Conservation (phyloP, 2,888 invertebrate species). For the Acanthosepion esculentum region DNA sequence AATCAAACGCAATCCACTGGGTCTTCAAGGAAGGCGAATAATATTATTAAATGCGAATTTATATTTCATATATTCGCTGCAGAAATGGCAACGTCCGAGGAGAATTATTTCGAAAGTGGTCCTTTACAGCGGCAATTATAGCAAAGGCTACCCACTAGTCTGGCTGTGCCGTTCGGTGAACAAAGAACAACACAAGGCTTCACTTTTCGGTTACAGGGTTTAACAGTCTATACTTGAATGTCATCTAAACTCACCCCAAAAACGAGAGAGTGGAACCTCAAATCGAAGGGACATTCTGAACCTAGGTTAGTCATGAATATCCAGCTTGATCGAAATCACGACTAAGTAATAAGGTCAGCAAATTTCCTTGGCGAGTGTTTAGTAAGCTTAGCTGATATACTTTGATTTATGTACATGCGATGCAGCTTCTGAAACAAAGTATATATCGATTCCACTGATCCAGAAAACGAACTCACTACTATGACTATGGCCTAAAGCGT, state of each 20-base stretch:
- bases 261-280: background rate
- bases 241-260: background rate
- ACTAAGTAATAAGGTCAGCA: no score
- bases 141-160: background rate
- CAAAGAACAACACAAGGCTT: background rate
- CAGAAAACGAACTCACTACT: no score
- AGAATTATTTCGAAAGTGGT: background rate
- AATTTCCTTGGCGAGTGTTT: no score
- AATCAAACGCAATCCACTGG: no score
- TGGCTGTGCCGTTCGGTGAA: background rate
- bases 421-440: no score
- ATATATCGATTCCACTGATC: no score
- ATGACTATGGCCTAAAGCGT: no score
- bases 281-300: no score
- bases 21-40: background rate
- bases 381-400: no score
- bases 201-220: background rate
- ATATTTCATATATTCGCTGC: background rate
- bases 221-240: background rate
- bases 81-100: background rate
- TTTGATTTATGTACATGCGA: no score
- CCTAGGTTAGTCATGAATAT: no score
- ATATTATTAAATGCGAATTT: background rate
- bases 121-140: background rate
- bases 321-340: no score